Conservation (phyloP, 2,888 invertebrate genomes). For the Germaria angustata region DNA sequence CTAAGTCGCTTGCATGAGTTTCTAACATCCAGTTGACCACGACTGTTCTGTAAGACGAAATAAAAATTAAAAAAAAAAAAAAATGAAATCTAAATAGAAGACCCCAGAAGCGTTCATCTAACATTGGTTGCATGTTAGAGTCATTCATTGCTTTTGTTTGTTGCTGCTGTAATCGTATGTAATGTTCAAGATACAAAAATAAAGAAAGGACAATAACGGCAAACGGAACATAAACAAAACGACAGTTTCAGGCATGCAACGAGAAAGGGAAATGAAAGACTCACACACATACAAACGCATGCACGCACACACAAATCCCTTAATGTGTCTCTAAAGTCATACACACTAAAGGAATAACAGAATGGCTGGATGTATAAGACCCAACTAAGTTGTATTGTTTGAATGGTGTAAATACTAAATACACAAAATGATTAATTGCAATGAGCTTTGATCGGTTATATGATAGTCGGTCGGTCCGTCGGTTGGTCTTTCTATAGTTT, state of each 20-base stretch:
- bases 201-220: conserved; percentile 52
- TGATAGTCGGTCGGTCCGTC: conserved; percentile 43
- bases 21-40: conserved; percentile 50
- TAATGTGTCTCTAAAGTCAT: conserved; percentile 56
- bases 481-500: conserved; percentile 43
- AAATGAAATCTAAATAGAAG: conserved; percentile 6
- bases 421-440: conserved; percentile 80
- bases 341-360: conserved; percentile 49
- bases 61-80: conserved; percentile 21
- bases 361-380: conserved; percentile 29
- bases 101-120: conserved; percentile 51
- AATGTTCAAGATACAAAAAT: conserved; percentile 55
- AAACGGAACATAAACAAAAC: conserved; percentile 57
- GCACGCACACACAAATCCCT: conserved; percentile 47
- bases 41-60: conserved; percentile 19
- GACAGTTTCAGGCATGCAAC: conserved; percentile 64
- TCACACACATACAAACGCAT: conserved; percentile 33
- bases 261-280: conserved; percentile 37
- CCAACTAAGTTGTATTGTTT: conserved; percentile 68
- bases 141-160: conserved; percentile 62
- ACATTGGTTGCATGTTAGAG: conserved; percentile 45
- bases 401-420: conserved; percentile 78
- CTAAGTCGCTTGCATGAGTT: conserved; percentile 56
- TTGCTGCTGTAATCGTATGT: conserved; percentile 56
- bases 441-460: conserved; percentile 79